Conservation (phyloP, 2,113 vertebrate genomes). For the Loxodonta africana region DNA sequence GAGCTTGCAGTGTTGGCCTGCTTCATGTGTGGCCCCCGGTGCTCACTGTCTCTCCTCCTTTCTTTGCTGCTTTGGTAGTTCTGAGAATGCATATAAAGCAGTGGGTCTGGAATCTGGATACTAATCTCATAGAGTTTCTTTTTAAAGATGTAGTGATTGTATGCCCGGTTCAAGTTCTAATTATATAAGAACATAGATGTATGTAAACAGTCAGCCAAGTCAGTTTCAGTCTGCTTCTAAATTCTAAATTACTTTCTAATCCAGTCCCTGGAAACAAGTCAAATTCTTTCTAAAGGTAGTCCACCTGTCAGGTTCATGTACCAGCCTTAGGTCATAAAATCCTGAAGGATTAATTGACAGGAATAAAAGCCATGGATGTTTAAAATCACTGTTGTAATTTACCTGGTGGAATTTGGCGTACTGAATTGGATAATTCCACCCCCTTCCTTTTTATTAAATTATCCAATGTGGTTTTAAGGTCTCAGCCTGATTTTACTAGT, state of each 20-base stretch:
- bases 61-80: neutral
- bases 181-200: neutral
- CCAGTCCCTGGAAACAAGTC: neutral
- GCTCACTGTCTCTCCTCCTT: neutral
- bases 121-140: neutral
- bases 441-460: neutral
- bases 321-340: conserved; percentile 20
- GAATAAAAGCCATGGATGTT: conserved; percentile 19
- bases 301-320: neutral
- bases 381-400: conserved; percentile 29
- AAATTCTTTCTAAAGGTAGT: conserved; percentile 28
- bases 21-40: neutral
- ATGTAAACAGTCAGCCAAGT: neutral
- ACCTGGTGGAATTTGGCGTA: neutral
- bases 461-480: conserved; percentile 15
- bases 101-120: neutral
- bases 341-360: neutral
- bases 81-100: neutral
- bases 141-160: neutral
- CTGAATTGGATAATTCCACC: neutral
- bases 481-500: conserved; percentile 39
- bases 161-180: neutral
- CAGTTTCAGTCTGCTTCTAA: conserved; percentile 1
- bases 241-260: conserved; percentile 22
- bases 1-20: neutral